phyloP scores from a whole-genome alignment of 2,888 invertebrate species.

The Prosapia bicincta region DNA sequence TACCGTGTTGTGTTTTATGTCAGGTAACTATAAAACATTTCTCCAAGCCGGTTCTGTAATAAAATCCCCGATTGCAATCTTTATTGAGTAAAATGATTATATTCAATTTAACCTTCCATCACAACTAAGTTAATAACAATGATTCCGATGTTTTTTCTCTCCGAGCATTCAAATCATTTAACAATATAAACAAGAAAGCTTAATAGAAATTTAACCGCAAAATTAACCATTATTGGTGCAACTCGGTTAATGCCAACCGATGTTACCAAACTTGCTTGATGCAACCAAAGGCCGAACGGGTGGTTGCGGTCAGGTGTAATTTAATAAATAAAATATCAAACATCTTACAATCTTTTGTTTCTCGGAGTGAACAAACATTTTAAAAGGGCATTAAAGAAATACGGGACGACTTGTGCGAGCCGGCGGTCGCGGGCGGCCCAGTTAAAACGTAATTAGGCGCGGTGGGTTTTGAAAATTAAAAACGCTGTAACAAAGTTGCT shows the following conservation, averaged over 20 bases:
- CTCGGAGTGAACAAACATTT: neutral
- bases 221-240: neutral
- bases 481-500: neutral
- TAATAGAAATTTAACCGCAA: neutral
- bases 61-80: neutral
- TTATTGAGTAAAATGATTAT: neutral
- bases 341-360: neutral
- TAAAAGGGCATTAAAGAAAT: conserved; percentile 5
- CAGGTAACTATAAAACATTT: too few species aligned
- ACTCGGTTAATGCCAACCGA: neutral
- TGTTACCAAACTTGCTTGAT: neutral
- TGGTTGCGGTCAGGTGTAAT: neutral
- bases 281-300: neutral
- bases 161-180: neutral
- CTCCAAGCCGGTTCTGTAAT: neutral
- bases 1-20: too few species aligned
- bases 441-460: conserved; percentile 7
- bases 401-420: neutral
- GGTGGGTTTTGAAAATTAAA: neutral
- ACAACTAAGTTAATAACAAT: neutral
- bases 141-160: neutral
- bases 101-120: neutral
- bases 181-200: neutral
- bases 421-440: neutral
- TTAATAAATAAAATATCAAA: neutral